Evolutionary conservation across 2,888 invertebrate species (phyloP), one percentile per base, ranked within the genome.

Genomic region (Arge pagana): DNA sequence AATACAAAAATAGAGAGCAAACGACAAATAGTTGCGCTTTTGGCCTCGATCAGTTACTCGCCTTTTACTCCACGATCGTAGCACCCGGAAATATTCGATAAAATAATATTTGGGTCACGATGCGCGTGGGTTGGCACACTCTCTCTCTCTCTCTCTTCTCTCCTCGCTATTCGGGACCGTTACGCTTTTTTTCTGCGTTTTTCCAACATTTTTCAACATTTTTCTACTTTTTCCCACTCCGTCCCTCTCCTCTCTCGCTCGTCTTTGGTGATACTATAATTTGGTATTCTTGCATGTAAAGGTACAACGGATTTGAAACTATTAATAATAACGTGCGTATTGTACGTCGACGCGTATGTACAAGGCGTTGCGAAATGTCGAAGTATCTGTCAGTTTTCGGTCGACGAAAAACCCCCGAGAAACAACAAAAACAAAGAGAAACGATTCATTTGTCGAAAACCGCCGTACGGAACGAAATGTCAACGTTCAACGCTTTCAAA

Each of bases 241-340:
- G n/a, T n/a, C n/a, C n/a, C 11, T 33, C 11, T 10, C 5, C 5
- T 10, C n/a, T n/a, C 11, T 37, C 54, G 61, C 60, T 60, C 63
- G 65, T 72, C 71, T 72, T 72, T 72, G 71, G 72, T 68, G 68
- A 70, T 60, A 60, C 61, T 61, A 63, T 62, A 66, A 59, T 71
- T 72, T 70, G 69, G 68, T 70, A 70, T 65, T 71, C 67, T 71
- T 69, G 68, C 65, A 70, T 40, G 40, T 40, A 55, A 59, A 55
- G 52, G 50, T 55, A 57, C 53, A 50, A 21, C 43, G 23, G 43
- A 43, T 43, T 43, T 43, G 19, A 43, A 39, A 26, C n/a, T n/a
- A n/a, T n/a, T n/a, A n/a, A n/a, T n/a, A n/a, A n/a, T n/a, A n/a
- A n/a, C n/a, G n/a, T n/a, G n/a, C n/a, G n/a, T n/a, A n/a, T n/a